Evolutionary conservation across 2,113 vertebrate species (phyloP).

Genomic region (Mesoclemmys tuberculata): DNA sequence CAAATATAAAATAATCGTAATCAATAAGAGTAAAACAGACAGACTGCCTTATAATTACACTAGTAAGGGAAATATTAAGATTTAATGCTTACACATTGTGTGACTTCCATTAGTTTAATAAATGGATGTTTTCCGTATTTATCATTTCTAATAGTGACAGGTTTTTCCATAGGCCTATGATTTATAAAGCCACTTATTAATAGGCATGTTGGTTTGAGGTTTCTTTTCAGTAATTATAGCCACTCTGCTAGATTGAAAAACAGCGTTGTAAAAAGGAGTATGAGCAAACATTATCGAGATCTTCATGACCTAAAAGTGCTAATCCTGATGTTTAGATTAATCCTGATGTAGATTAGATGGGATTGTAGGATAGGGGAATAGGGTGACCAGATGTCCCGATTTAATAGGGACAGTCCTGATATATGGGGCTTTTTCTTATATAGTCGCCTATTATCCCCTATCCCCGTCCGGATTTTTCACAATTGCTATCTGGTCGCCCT

Average conservation of each 20-base stretch:
- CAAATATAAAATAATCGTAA: neutral
- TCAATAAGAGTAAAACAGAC: neutral
- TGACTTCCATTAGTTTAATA: neutral
- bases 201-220: neutral
- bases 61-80: neutral
- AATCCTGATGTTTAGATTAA: neutral
- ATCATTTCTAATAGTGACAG: rapidly evolving
- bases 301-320: neutral
- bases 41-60: neutral
- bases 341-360: neutral
- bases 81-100: neutral
- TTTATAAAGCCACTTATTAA: neutral
- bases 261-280: neutral
- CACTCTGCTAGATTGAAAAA: neutral
- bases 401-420: no score
- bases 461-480: no score
- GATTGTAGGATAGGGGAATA: neutral
- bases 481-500: no score
- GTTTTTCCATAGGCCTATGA: neutral
- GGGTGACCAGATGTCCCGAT: no score
- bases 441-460: no score
- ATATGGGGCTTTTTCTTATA: no score
- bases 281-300: neutral
- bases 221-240: neutral
- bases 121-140: neutral